Percentiles rank a stretch among this genome's conserved stretches.
Evolutionary conservation across 2,113 vertebrate genomes (phyloP).

Genomic region (Nothobranchius furzeri): DNA sequence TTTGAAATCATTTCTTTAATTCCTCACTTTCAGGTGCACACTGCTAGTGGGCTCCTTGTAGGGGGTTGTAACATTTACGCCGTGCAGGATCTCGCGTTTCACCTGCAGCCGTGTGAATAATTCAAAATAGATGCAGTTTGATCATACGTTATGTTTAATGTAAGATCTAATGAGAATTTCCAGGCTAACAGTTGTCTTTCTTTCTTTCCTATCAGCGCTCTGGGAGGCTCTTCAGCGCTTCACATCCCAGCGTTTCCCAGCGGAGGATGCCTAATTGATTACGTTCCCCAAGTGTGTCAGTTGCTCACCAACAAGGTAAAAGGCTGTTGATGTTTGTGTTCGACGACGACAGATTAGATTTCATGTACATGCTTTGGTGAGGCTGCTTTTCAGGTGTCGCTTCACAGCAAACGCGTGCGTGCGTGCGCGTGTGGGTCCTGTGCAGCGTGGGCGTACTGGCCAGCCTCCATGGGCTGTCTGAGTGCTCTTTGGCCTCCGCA

Average conservation of each 20-base stretch:
- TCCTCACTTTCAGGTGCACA: constrained; percentile 14
- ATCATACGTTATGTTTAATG: not conserved
- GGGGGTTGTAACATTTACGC: not conserved
- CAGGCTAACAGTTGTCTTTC: constrained; percentile 20
- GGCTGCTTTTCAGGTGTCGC: constrained; percentile 11
- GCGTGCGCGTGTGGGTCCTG: constrained; percentile 45
- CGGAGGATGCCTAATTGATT: constrained; percentile 97
- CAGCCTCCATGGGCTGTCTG: constrained; percentile 63
- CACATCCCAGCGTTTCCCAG: constrained; percentile 96
- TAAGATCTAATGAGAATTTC: not conserved
- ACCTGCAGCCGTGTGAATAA: not conserved
- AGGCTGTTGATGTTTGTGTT: not conserved
- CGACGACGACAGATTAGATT: not conserved
- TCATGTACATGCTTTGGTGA: not conserved
- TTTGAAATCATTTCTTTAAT: constrained; percentile 15
- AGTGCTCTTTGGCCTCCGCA: constrained; percentile 51
- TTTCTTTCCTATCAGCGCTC: constrained; percentile 80
- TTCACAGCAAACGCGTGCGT: constrained; percentile 19
- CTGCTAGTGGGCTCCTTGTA: not conserved
- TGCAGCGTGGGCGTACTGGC: constrained; percentile 67
- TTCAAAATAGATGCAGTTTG: not conserved
- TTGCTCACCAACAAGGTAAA: constrained; percentile 97
- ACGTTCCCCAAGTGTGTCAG: constrained; percentile 97
- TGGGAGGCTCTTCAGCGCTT: constrained; percentile 94
- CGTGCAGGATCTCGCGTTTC: not conserved